Evolutionary conservation across 2,113 vertebrate genomes (phyloP), one percentile per base, ranked within the genome.

Genomic region (Tragelaphus strepsiceros): DNA sequence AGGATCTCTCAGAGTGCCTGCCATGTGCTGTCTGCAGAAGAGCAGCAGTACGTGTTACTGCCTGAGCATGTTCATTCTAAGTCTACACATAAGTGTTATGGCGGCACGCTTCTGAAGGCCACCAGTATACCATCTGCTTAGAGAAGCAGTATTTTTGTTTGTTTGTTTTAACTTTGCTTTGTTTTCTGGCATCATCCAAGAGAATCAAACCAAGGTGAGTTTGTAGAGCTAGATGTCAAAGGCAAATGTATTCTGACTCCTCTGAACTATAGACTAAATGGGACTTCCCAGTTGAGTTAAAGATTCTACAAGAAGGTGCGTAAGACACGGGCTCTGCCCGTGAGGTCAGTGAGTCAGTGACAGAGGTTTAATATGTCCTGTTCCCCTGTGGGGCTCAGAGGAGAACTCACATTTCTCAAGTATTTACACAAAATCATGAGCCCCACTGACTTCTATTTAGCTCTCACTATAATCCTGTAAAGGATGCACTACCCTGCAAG

Each of bases 41-140:
- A 22, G 26, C 28, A 30, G 19, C 2, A 10, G 28, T 5, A 22
- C 16, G 16, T 11, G 1, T n/a, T 39, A 17, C 2, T 2, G 3
- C 54, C 16, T n/a, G 26, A 39, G 19, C 4, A 1, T 6, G 26
- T 46, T 17, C 3, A 3, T 43, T 77, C 51, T 3, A 3, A n/a
- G 49, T 83, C 74, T n/a, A 32, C 11, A n/a, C 17, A 1, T 17
- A 4, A 49, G n/a, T 3, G 7, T 84, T 26, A 8, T 3, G 19
- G 14, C 11, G 21, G 12, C 11, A 1, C 3, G 7, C 22, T 82
- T 64, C n/a, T 39, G 16, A 28, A 64, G 30, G 30, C 22, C 14
- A 19, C 32, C 10, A 10, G 2, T 1, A 32, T 8, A 28, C 21
- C 11, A 1, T 19, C 8, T 0, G 1, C 19, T 28, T 51, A 30